Evolutionary conservation across 2,888 invertebrate species (phyloP), one percentile per base, ranked within the genome.

Genomic region (Galerucella pusilla): DNA sequence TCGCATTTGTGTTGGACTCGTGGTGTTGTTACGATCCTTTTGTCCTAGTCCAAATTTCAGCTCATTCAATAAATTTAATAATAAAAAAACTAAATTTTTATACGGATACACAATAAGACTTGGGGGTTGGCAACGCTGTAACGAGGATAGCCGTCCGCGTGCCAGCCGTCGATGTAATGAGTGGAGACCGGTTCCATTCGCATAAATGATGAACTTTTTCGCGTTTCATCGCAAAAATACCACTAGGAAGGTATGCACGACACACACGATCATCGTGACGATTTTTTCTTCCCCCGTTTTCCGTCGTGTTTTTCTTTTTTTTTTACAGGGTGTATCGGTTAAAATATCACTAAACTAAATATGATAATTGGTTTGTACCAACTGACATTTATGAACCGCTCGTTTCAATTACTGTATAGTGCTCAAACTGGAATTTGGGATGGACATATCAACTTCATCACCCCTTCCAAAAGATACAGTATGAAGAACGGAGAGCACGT

Each of bases 201-300:
- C 70, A 76, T 76, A 76, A 73, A 71, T 79, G 80, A 81, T 80
- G 80, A 72, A 74, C 73, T 80, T 80, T 72, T 79, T 79, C 79
- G 76, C 76, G 77, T 78, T 79, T 78, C 73, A 73, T 71, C 74
- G 72, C 79, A 79, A 80, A 80, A 79, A 79, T 80, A 73, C 77
- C 72, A 71, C 71, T 76, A 66, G 73, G 77, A 76, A 75, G 76
- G 77, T 72, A 80, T 75, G 75, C 75, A 71, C 76, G 76, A 73
- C 76, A 76, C 76, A 76, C 76, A 76, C 76, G 76, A 76, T 67
- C 70, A 67, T 76, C 73, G 72, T 72, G 73, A 73, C 64, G 64
- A 68, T 71, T 71, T 64, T 73, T 73, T 69, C 42, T 65, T 65
- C 57, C 9, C 49, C 64, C 20, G 12, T 65, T 65, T 63, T 63